phyloP scores from a whole-genome alignment of 2,113 vertebrate species.

The Todiramphus saurophagus region DNA sequence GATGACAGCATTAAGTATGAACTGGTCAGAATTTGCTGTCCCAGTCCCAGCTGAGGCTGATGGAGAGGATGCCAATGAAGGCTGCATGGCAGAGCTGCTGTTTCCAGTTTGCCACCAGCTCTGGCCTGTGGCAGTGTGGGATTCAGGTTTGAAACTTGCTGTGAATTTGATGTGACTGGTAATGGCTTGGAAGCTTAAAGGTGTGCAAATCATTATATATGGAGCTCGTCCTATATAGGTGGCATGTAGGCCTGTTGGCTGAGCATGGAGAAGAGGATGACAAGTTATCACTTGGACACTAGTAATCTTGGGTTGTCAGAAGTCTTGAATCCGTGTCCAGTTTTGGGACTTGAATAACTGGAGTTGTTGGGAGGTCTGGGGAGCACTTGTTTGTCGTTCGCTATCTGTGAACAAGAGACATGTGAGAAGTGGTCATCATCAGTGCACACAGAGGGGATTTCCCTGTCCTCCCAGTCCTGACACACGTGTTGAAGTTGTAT shows the following conservation, averaged over 20 bases:
- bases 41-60: background rate
- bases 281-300: background rate
- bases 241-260: background rate
- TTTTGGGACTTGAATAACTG: background rate
- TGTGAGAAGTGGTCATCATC: fast-evolving
- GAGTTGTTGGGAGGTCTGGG: background rate
- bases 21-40: background rate
- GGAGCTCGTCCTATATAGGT: background rate
- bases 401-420: fast-evolving
- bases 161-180: background rate
- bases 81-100: background rate
- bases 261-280: background rate
- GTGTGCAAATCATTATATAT: background rate
- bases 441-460: background rate
- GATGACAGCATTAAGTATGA: background rate
- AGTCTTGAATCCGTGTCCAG: background rate
- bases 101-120: background rate
- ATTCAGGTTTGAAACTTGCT: background rate
- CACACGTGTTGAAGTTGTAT: background rate
- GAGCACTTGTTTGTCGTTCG: background rate
- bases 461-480: background rate
- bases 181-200: background rate
- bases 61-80: background rate
- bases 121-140: background rate
- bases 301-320: background rate